Conservation (phyloP, 2,797 vertebrate genomes). For the Acipenser transmontanus region DNA sequence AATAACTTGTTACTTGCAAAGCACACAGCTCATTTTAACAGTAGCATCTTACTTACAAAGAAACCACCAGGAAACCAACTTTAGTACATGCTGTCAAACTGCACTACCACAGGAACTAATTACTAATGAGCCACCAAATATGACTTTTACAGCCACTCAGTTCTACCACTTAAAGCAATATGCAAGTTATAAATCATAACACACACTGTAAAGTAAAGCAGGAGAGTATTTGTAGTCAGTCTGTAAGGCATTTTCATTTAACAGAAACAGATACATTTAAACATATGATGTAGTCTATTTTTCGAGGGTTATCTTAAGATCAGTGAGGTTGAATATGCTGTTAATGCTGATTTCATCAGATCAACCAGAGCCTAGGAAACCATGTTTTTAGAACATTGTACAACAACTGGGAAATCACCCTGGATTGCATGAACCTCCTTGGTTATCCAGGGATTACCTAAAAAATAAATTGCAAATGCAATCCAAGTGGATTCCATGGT, state of each 20-base stretch:
- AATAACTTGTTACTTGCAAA: not conserved
- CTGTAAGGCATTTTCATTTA: not conserved
- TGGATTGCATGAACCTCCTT: too few species aligned
- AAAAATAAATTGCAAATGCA: too few species aligned
- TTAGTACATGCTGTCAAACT: not conserved
- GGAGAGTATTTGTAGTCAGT: not conserved
- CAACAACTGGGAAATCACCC: too few species aligned
- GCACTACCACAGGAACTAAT: not conserved
- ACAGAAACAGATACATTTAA: not conserved
- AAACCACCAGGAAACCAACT: not conserved
- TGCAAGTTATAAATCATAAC: not conserved
- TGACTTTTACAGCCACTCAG: not conserved
- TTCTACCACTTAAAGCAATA: not conserved
- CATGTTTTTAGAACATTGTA: too few species aligned
- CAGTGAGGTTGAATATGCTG: not conserved
- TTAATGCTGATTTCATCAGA: too few species aligned
- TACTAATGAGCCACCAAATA: not conserved
- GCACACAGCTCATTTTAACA: not conserved
- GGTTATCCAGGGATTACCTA: too few species aligned
- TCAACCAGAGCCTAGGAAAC: too few species aligned
- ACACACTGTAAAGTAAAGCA: too few species aligned
- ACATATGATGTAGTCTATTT: not conserved
- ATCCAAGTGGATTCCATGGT: too few species aligned
- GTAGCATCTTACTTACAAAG: not conserved
- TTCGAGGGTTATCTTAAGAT: not conserved